Evolutionary conservation across 2,888 invertebrate genomes (phyloP).

Genomic region (Apocheima hispidaria): DNA sequence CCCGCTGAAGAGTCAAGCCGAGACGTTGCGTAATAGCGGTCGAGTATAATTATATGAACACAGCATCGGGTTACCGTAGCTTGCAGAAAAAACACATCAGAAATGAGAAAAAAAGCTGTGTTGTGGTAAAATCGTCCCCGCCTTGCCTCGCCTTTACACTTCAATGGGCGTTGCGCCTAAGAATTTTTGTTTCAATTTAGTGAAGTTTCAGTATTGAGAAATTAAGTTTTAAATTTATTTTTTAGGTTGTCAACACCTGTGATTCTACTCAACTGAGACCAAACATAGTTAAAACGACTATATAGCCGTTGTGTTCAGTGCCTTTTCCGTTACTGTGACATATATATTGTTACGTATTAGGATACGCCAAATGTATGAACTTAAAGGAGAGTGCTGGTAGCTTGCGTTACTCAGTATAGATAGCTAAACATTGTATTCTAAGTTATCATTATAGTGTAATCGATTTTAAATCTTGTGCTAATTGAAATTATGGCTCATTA

Average conservation of each 20-base stretch:
- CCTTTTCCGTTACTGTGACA: conserved; percentile 14
- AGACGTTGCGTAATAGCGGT: too few relatives aligned
- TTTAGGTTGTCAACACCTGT: conserved; percentile 51
- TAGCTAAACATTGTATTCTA: conserved; percentile 26
- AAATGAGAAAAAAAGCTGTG: too few relatives aligned
- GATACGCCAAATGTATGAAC: conserved; percentile 33
- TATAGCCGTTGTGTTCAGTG: conserved; percentile 35
- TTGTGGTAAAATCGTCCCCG: too few relatives aligned
- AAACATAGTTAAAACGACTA: conserved; percentile 39
- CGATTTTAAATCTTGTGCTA: conserved; percentile 44
- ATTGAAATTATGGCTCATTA: conserved; percentile 38
- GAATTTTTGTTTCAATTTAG: neutral
- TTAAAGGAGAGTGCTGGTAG: conserved; percentile 17
- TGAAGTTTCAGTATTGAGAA: neutral
- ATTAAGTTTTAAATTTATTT: conserved; percentile 11
- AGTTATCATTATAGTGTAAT: conserved; percentile 40
- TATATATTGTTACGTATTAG: conserved; percentile 15
- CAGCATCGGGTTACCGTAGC: too few relatives aligned
- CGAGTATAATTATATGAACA: too few relatives aligned
- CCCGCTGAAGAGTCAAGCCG: too few relatives aligned
- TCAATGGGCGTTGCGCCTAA: neutral
- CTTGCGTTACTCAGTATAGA: conserved; percentile 15
- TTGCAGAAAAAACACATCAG: too few relatives aligned
- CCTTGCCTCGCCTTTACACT: too few relatives aligned
- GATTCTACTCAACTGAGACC: conserved; percentile 45